Evolutionary conservation across 1,140 invertebrate species (phyloP).

Genomic region (Drosophila ogumai): DNA sequence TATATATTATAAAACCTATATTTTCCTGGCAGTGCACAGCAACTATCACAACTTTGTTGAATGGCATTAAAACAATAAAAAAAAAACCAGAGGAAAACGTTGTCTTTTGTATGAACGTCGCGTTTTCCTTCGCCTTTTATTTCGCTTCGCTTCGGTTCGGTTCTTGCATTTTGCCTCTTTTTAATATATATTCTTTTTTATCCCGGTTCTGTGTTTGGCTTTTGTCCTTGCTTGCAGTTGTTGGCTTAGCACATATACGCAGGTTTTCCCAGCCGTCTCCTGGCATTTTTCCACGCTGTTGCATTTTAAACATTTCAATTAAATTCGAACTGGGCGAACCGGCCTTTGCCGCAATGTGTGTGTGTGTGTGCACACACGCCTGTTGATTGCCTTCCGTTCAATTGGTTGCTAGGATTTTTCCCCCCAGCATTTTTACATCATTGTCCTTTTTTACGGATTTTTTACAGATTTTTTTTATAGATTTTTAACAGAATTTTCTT

Average conservation of each 20-base stretch:
- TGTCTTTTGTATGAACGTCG: constrained; percentile 64
- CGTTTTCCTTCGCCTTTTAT: constrained; percentile 7
- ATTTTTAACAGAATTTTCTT: constrained; percentile 1
- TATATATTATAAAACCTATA: neutral
- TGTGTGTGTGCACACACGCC: constrained; percentile 12
- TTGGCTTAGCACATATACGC: constrained; percentile 35
- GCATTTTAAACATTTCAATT: constrained; percentile 75
- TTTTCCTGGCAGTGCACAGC: constrained; percentile 5
- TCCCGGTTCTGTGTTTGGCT: neutral
- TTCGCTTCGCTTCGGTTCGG: constrained; percentile 5
- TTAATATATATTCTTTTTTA: neutral
- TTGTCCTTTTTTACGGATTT: neutral
- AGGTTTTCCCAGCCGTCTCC: constrained; percentile 6
- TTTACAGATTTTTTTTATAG: no score
- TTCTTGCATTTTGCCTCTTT: constrained; percentile 5
- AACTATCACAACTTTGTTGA: constrained; percentile 66
- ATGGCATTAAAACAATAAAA: constrained; percentile 48
- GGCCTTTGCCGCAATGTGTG: constrained; percentile 18
- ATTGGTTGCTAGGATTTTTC: constrained; percentile 42
- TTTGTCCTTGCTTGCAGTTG: constrained; percentile 45
- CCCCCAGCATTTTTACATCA: neutral
- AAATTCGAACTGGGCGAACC: constrained; percentile 27
- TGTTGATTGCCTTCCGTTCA: constrained; percentile 61
- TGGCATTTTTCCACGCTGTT: constrained; percentile 67
- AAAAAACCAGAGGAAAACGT: constrained; percentile 4